Conservation (phyloP, 2,113 vertebrate genomes). For the Scophthalmus maximus region DNA sequence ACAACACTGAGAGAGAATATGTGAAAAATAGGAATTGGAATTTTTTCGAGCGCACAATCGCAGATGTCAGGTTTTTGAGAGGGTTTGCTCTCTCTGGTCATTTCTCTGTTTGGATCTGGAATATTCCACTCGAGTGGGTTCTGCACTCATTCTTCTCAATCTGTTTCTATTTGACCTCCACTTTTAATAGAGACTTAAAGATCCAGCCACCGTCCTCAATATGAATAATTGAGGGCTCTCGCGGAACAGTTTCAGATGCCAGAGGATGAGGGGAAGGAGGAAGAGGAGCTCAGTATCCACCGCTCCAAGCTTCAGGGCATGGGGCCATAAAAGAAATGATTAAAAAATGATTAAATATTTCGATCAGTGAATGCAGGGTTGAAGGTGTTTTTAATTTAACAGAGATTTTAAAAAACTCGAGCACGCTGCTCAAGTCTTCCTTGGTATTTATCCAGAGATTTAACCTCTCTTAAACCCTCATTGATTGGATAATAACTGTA, state of each 20-base stretch:
- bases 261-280: conserved; percentile 45
- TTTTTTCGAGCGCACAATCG: neutral
- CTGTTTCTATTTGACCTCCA: conserved; percentile 54
- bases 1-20: neutral
- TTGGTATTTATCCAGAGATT: conserved; percentile 6
- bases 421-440: too few relatives aligned
- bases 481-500: conserved; percentile 44
- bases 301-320: conserved; percentile 20
- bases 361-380: conserved; percentile 11
- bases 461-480: conserved; percentile 26
- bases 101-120: conserved; percentile 10
- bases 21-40: neutral
- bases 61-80: neutral
- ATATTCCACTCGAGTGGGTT: conserved; percentile 27
- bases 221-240: conserved; percentile 74
- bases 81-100: neutral
- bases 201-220: conserved; percentile 49
- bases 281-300: conserved; percentile 31
- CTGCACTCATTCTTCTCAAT: conserved; percentile 26
- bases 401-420: neutral
- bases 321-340: conserved; percentile 32
- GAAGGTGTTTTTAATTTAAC: neutral
- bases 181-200: conserved; percentile 64
- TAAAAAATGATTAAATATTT: too few relatives aligned
- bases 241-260: conserved; percentile 43